These are phyloP conservation scores for Agrilus planipennis DNA, from an alignment of 1,140 invertebrate genomes.

Conservation along the genomic window DNA sequence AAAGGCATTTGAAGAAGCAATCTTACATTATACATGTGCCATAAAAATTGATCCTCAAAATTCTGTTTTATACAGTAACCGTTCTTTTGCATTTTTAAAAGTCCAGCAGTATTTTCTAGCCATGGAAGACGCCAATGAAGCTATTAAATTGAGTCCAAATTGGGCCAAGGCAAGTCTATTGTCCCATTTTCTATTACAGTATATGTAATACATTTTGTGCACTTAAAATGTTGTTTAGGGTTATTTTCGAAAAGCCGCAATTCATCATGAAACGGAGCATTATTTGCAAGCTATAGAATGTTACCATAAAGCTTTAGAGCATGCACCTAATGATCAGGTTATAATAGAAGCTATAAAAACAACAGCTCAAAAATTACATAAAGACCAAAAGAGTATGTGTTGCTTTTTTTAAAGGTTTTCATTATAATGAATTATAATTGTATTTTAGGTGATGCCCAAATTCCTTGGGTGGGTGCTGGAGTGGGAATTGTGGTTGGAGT, in stretches of 20 bases:
- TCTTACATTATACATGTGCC: constrained; percentile 68
- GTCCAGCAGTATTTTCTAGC: constrained; percentile 65
- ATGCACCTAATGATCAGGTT: constrained; percentile 56
- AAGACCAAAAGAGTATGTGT: constrained; percentile 38
- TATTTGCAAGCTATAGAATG: constrained; percentile 59
- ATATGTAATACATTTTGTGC: neutral
- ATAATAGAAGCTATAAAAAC: constrained; percentile 52
- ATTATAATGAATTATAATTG: too few species aligned
- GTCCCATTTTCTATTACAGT: neutral
- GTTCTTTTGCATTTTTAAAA: constrained; percentile 68
- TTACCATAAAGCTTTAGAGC: constrained; percentile 52
- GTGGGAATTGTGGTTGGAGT: constrained; percentile 62
- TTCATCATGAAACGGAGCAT: constrained; percentile 56
- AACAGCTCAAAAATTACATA: constrained; percentile 46
- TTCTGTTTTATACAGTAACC: constrained; percentile 62
- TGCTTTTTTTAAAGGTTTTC: neutral
- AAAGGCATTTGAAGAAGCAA: constrained; percentile 60
- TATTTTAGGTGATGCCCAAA: constrained; percentile 50
- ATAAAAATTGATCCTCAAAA: constrained; percentile 63
- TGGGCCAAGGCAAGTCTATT: constrained; percentile 59
- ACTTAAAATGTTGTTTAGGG: constrained; percentile 43
- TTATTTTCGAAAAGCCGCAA: constrained; percentile 68
- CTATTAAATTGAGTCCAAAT: constrained; percentile 58
- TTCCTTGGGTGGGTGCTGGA: constrained; percentile 63
- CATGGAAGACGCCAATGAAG: constrained; percentile 63